A percentile compares a stretch with the other conserved stretches of the same genome.
phyloP scores from a whole-genome alignment of 2,113 vertebrate species.

The Phainopepla nitens region DNA sequence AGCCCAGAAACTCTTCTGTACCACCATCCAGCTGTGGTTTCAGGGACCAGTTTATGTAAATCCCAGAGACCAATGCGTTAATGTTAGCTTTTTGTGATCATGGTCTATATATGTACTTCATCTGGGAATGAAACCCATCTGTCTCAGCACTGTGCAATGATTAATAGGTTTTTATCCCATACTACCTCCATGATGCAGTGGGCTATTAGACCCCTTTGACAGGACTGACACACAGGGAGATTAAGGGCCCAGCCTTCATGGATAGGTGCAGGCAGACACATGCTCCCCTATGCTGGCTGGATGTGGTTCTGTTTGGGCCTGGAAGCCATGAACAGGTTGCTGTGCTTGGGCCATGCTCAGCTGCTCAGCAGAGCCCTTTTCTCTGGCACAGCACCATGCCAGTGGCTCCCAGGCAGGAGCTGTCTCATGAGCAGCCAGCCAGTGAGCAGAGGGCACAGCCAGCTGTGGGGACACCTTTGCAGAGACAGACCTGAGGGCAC shows the following conservation, averaged over 20 bases:
- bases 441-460: fast-evolving
- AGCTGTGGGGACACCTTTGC: fast-evolving
- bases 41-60: background rate
- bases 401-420: background rate
- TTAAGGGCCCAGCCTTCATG: background rate
- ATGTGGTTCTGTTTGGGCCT: background rate
- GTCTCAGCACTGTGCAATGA: background rate
- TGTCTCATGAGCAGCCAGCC: fast-evolving
- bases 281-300: background rate
- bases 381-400: background rate
- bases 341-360: background rate
- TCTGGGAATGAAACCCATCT: constrained; percentile 24
- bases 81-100: background rate
- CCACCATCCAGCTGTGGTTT: background rate
- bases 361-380: background rate
- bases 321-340: background rate
- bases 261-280: background rate
- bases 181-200: constrained; percentile 30
- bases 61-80: background rate
- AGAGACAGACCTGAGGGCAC: background rate
- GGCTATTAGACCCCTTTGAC: constrained; percentile 38
- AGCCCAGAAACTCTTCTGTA: background rate
- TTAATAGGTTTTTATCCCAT: constrained; percentile 29
- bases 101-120: background rate
- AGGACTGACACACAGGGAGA: background rate